These are phyloP conservation scores for Pantala flavescens DNA, from an alignment of 1,140 invertebrate species.

Conservation along the genomic window DNA sequence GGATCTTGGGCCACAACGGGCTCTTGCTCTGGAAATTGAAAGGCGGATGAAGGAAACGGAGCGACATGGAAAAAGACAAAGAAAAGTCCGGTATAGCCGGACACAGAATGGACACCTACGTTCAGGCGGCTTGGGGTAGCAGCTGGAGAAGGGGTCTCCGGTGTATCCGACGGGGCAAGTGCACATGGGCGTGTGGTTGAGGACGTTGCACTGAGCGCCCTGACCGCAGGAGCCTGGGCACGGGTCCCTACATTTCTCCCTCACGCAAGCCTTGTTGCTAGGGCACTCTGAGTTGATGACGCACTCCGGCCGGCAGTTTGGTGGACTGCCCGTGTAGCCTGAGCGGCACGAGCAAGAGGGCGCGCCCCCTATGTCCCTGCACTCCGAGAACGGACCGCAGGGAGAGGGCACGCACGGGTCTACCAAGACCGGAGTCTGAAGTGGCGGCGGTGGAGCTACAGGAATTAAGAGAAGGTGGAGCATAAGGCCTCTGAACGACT, in stretches of 20 bases:
- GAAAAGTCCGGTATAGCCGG: slow-evolving; percentile 27
- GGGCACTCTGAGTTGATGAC: slow-evolving; percentile 58
- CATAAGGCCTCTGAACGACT: slow-evolving; percentile 28
- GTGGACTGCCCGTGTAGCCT: slow-evolving; percentile 56
- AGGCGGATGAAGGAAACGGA: neutral
- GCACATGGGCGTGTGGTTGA: slow-evolving; percentile 57
- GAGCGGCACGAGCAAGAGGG: slow-evolving; percentile 56
- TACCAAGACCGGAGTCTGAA: slow-evolving; percentile 25
- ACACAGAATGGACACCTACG: slow-evolving; percentile 28
- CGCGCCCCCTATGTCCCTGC: slow-evolving; percentile 47
- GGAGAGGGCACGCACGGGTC: slow-evolving; percentile 64
- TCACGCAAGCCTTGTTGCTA: slow-evolving; percentile 52
- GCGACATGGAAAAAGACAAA: slow-evolving; percentile 27
- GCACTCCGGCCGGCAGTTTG: slow-evolving; percentile 63
- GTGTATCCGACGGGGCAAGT: slow-evolving; percentile 53
- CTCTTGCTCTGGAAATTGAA: slow-evolving; percentile 26
- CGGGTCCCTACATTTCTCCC: slow-evolving; percentile 58
- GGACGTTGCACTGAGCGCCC: slow-evolving; percentile 50
- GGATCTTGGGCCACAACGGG: slow-evolving; percentile 41
- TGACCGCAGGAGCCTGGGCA: slow-evolving; percentile 58
- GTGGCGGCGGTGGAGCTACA: slow-evolving; percentile 30
- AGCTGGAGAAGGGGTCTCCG: slow-evolving; percentile 56
- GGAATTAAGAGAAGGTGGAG: slow-evolving; percentile 22
- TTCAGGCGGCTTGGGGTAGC: slow-evolving; percentile 39
- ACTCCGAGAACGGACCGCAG: slow-evolving; percentile 59